Base-by-base conservation (phyloP, 2,888 invertebrate genomes). In the Lasioglossum vierecki region DNA sequence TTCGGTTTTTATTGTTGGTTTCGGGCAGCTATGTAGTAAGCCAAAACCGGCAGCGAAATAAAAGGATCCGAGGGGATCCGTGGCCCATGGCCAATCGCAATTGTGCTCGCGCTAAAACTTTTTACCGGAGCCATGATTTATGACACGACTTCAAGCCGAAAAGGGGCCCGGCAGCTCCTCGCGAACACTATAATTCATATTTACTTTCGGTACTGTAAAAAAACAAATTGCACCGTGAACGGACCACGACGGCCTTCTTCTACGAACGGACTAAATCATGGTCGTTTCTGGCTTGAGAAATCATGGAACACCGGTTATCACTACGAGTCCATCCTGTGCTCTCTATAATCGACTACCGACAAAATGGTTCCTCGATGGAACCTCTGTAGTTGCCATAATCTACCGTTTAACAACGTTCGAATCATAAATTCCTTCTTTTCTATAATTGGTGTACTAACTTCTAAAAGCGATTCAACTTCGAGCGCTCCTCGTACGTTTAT, bases 161-260 rank as follows among this genome's bases (percentile, higher is more conserved):
- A 78, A 85, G 53, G 77, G 76, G 35, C 70, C 78, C 57, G 41
- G 53, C 68, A 79, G 71, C 22, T 63, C 2, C 66, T 76, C 63
- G 76, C 82, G 53, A 49, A 57, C 60, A 63, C 73, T 73, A 74
- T 87, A 85, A 85, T 81, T 88, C 81, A 80, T 85, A 75, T 83
- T 83, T 80, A 78, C 80, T 78, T 83, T 79, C 83, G 63, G 72
- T 60, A 73, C 82, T 73, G 79, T 80, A 26, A 88, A 88, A 87
- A 87, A 78, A 70, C 77, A 83, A 80, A 82, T 86, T 82, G 72
- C 83, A 70, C 26, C 9, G 3, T 22, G 53, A 53, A 53, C 53
- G 22, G 22, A n/a, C 53, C 53, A 2, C 22, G 9, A 72, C 71
- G 18, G 60, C 63, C 5, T 5, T 46, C 22, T 72, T 79, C 70